phyloP scores from a whole-genome alignment of 2,113 vertebrate species.

The Brevimyrus niger region DNA sequence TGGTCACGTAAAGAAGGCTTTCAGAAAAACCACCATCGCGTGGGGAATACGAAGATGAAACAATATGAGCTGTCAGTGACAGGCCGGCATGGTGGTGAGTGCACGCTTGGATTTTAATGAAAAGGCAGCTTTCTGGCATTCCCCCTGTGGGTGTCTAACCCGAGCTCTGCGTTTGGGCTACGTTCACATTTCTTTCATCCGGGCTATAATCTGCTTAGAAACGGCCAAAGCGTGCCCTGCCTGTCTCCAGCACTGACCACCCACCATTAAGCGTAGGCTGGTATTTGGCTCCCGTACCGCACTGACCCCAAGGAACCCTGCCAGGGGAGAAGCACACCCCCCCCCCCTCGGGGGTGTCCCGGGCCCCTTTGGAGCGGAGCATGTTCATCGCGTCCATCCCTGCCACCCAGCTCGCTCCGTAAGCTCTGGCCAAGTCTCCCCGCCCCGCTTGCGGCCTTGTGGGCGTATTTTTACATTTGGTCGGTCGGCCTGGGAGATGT shows the following conservation, averaged over 20 bases:
- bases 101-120: slow-evolving; percentile 13
- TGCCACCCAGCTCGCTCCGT: slow-evolving; percentile 3
- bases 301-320: neutral
- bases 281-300: neutral
- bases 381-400: neutral
- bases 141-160: neutral
- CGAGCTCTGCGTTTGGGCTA: neutral
- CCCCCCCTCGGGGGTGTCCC: neutral
- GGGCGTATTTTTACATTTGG: neutral
- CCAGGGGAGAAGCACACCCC: neutral
- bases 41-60: neutral
- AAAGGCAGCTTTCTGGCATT: slow-evolving; percentile 10
- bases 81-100: neutral
- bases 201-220: slow-evolving; percentile 5
- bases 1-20: neutral
- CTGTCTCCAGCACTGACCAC: neutral
- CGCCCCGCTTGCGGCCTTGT: neutral
- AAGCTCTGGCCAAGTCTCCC: neutral
- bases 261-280: neutral
- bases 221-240: neutral
- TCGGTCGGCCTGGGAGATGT: neutral
- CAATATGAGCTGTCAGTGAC: neutral
- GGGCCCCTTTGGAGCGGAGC: neutral
- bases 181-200: neutral
- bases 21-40: neutral